A percentile compares a stretch with the other conserved stretches of the same genome.
Conservation (phyloP, 1,140 invertebrate genomes). For the Carposina sasakii region DNA sequence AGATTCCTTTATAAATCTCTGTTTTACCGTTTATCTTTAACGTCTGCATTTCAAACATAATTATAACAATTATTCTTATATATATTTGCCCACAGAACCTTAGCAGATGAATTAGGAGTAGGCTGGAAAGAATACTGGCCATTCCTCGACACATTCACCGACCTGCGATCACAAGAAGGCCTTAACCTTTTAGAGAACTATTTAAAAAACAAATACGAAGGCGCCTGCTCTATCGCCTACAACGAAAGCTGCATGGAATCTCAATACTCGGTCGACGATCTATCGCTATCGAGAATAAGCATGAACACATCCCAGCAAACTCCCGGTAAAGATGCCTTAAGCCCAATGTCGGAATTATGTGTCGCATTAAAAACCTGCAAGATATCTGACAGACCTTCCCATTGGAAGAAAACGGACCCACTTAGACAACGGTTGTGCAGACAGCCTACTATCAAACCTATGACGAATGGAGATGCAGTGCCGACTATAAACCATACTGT, state of each 20-base stretch:
- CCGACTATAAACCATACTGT: slow-evolving; percentile 53
- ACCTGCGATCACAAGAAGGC: slow-evolving; percentile 82
- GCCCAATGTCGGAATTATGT: slow-evolving; percentile 74
- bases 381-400: slow-evolving; percentile 46
- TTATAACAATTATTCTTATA: too few relatives aligned
- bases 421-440: slow-evolving; percentile 52
- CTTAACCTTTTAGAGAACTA: slow-evolving; percentile 82
- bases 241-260: slow-evolving; percentile 45
- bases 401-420: slow-evolving; percentile 50
- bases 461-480: slow-evolving; percentile 40
- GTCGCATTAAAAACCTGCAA: slow-evolving; percentile 70
- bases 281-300: slow-evolving; percentile 44
- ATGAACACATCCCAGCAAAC: slow-evolving; percentile 37
- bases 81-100: slow-evolving; percentile 71
- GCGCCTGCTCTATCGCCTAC: slow-evolving; percentile 52
- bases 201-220: slow-evolving; percentile 73
- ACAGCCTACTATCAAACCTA: slow-evolving; percentile 37
- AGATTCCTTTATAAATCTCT: too few relatives aligned
- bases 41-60: too few relatives aligned
- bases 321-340: slow-evolving; percentile 43
- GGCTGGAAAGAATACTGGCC: slow-evolving; percentile 95
- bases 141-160: slow-evolving; percentile 85
- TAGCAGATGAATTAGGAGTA: slow-evolving; percentile 83
- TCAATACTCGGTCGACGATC: slow-evolving; percentile 31
- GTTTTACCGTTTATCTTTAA: too few relatives aligned